Conservation (phyloP, 2,113 vertebrate species). For the Pelmatolapia mariae region DNA sequence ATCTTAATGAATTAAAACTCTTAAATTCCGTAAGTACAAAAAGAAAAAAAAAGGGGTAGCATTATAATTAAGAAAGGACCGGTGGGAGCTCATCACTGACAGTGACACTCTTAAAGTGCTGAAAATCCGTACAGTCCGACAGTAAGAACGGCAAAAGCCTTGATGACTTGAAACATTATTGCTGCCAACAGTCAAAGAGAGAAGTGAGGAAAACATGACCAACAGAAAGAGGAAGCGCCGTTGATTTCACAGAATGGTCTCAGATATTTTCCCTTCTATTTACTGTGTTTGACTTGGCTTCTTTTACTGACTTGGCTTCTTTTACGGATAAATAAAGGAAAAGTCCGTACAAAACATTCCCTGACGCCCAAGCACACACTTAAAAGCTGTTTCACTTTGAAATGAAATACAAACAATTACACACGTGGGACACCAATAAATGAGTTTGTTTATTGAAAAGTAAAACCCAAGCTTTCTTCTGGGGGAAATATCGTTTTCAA, state of each 20-base stretch:
- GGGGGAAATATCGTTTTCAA: constrained; percentile 19
- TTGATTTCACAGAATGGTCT: constrained; percentile 15
- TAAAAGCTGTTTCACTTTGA: constrained; percentile 5
- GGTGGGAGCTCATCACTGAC: not conserved
- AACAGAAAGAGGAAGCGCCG: not conserved
- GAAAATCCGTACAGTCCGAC: not conserved
- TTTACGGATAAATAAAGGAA: constrained; percentile 3
- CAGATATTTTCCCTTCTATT: constrained; percentile 3
- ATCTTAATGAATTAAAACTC: not conserved
- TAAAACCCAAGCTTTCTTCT: not conserved
- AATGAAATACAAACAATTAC: constrained; percentile 43
- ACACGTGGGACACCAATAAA: constrained; percentile 33
- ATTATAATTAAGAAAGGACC: not conserved
- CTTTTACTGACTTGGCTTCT: not conserved
- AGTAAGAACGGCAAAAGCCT: not conserved
- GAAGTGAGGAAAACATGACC: not conserved
- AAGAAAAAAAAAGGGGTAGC: not conserved
- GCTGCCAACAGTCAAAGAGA: not conserved
- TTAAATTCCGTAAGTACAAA: not conserved
- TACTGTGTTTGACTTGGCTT: not conserved
- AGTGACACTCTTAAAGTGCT: not conserved
- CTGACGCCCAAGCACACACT: not conserved
- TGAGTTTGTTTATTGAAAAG: constrained; percentile 49
- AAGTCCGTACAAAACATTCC: not conserved
- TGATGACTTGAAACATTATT: not conserved